A percentile compares a stretch with the other conserved stretches of the same genome.
These are phyloP conservation scores for Dryas iulia DNA, from an alignment of 1,140 invertebrate genomes.

Conservation along the genomic window DNA sequence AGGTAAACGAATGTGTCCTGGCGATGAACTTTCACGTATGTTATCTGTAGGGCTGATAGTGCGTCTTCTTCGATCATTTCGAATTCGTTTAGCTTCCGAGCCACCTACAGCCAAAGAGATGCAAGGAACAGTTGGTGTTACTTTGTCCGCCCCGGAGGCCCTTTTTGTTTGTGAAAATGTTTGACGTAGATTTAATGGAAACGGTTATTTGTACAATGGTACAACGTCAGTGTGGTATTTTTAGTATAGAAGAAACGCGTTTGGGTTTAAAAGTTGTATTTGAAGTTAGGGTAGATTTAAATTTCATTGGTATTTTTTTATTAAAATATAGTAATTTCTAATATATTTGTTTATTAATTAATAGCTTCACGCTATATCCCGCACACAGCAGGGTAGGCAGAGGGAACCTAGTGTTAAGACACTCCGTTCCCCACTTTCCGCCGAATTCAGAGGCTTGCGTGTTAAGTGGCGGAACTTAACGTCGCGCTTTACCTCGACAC, in stretches of 20 bases:
- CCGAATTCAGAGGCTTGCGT: too few species aligned
- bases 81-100: constrained; percentile 56
- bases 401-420: too few species aligned
- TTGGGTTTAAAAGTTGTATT: neutral
- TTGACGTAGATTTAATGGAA: constrained; percentile 17
- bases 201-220: neutral
- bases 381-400: too few species aligned
- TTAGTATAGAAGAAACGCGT: neutral
- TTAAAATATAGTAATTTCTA: neutral
- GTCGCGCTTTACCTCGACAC: too few species aligned
- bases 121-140: constrained; percentile 86
- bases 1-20: constrained; percentile 93
- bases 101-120: constrained; percentile 63
- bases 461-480: too few species aligned
- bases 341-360: too few species aligned
- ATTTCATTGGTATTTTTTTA: neutral
- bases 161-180: constrained; percentile 56
- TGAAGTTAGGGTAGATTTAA: neutral
- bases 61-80: constrained; percentile 84
- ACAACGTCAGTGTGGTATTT: neutral
- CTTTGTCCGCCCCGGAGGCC: constrained; percentile 83
- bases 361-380: too few species aligned
- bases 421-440: too few species aligned
- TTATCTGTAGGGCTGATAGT: constrained; percentile 85
- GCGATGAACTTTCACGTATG: constrained; percentile 91